phyloP scores from a whole-genome alignment of 2,797 vertebrate species.

The Necrosyrtes monachus region DNA sequence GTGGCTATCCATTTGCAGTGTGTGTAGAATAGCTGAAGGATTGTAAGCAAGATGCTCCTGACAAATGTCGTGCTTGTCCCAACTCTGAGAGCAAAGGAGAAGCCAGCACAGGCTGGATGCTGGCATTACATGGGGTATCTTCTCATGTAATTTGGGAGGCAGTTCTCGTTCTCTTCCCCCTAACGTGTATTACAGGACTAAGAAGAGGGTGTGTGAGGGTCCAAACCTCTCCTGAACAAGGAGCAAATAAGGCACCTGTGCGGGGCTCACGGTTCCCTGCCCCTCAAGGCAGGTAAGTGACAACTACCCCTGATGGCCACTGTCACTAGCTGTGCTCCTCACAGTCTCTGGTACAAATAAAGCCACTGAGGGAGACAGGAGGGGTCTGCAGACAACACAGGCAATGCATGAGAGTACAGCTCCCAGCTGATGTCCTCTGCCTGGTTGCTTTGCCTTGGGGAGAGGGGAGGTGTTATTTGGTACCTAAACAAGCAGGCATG shows the following conservation, averaged over 20 bases:
- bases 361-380: background rate
- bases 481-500: background rate
- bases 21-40: background rate
- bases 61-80: background rate
- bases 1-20: background rate
- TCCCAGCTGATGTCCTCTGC: background rate
- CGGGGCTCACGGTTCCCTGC: background rate
- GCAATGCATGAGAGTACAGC: background rate
- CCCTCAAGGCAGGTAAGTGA: background rate
- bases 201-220: background rate
- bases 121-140: background rate
- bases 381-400: background rate
- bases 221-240: background rate
- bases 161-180: background rate
- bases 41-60: background rate
- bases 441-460: background rate
- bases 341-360: background rate
- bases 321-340: background rate
- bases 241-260: background rate
- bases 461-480: background rate
- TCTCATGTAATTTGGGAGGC: background rate
- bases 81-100: background rate
- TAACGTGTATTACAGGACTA: background rate
- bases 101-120: background rate
- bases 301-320: too few species aligned